phyloP scores from a whole-genome alignment of 1,140 invertebrate species.

The Drosophila lowei region DNA sequence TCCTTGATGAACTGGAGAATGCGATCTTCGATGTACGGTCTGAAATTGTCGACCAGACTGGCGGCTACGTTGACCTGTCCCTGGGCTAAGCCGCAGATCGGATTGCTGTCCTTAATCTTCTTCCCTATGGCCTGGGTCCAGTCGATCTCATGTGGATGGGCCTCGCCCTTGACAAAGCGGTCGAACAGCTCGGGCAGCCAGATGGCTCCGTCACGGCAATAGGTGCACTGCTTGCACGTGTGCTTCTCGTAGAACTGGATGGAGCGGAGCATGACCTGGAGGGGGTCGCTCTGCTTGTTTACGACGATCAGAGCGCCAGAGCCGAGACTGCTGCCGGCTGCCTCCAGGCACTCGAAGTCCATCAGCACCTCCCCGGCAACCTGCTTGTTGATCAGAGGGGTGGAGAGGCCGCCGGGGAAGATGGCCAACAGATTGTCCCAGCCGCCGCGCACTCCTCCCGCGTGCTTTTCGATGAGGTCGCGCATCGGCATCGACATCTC shows the following conservation, averaged over 20 bases:
- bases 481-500: conserved; percentile 99
- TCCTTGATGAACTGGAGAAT: conserved; percentile 25
- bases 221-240: conserved; percentile 99
- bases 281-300: conserved; percentile 97
- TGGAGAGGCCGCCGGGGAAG: conserved; percentile 98
- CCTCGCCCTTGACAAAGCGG: conserved; percentile 92
- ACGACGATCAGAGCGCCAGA: conserved; percentile 99
- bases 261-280: conserved; percentile 96
- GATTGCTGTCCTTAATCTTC: conserved; percentile 98
- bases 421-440: conserved; percentile 99
- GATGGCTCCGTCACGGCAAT: conserved; percentile 96
- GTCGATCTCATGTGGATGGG: conserved; percentile 96
- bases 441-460: conserved; percentile 97
- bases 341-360: conserved; percentile 97
- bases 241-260: conserved; percentile 99
- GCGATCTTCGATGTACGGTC: conserved; percentile 26
- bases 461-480: conserved; percentile 97
- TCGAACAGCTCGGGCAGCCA: conserved; percentile 97
- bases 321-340: conserved; percentile 95
- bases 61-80: conserved; percentile 24
- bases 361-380: conserved; percentile 95
- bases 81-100: conserved; percentile 94
- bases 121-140: conserved; percentile 99
- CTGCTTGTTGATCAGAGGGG: conserved; percentile 96
- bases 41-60: conserved; percentile 28